Evolutionary conservation across 2,113 vertebrate species (phyloP), one percentile per base, ranked within the genome.

Genomic region (Phalacrocorax brasilianus): DNA sequence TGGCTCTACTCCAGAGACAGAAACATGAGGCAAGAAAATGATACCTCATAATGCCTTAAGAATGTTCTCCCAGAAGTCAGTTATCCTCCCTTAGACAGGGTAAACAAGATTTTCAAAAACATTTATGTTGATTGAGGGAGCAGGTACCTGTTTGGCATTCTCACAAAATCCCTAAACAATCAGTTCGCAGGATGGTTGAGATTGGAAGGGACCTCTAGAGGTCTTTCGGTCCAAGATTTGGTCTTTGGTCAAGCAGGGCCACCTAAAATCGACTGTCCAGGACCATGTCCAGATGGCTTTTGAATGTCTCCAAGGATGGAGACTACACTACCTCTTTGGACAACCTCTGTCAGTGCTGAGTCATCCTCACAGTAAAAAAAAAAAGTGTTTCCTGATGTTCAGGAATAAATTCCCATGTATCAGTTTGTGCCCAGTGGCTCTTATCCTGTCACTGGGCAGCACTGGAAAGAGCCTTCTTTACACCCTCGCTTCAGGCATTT

Each of bases 381-480:
- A 73, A 53, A 61, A 35, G 7, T 24, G 1, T 14, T 88, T 71
- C 17, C 14, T 65, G 20, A 47, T 28, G 3, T n/a, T 92, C 16
- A 44, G 35, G 12, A 50, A 23, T 2, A 55, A 5, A 4, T 1
- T 35, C 14, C 8, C 9, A 5, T 5, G 9, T 11, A 50, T 19
- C 9, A 58, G 2, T 62, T 71, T 63, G 44, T 33, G 16, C 11
- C 12, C 11, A 11, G 5, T 49, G 8, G 21, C 23, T n/a, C 50
- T 68, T 70, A 30, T 44, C 18, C 23, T 68, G 2, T 50, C 27
- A 53, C 8, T 18, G 11, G 13, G 5, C 6, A 83, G 2, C n/a
- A 56, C 27, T 45, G 16, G 5, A 66, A 42, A 75, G 9, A 61
- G 8, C 1, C 11, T 56, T 47, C 12, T 82, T 49, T 50, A 50